Evolutionary conservation across 2,113 vertebrate genomes (phyloP).

Genomic region (Heliornis fulica): DNA sequence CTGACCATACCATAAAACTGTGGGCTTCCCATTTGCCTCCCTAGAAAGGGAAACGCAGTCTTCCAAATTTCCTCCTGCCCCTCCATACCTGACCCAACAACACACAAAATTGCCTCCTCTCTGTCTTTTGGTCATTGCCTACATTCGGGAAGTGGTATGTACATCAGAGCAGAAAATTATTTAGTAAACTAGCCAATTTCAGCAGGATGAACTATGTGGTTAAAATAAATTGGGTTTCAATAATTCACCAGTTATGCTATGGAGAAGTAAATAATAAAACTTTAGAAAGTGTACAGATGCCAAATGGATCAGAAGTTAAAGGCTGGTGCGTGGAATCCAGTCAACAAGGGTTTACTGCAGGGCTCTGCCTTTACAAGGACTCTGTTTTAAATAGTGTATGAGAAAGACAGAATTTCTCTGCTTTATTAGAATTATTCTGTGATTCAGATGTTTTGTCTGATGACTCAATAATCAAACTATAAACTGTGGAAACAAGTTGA

Average conservation of each 20-base stretch:
- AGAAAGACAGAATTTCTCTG: not conserved
- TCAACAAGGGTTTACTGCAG: not conserved
- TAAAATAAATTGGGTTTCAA: constrained; percentile 22
- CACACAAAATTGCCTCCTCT: not conserved
- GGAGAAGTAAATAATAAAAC: not conserved
- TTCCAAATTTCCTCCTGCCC: not conserved
- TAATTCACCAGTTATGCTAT: not conserved
- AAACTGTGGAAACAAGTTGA: not conserved
- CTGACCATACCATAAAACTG: not conserved
- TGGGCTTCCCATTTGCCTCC: not conserved
- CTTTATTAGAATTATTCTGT: not conserved
- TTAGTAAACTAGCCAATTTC: not conserved
- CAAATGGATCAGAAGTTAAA: not conserved
- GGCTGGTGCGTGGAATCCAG: not conserved
- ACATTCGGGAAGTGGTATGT: not conserved
- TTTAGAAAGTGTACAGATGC: not conserved
- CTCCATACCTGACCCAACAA: not conserved
- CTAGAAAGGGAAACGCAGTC: not conserved
- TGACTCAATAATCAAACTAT: not conserved
- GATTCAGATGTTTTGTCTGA: not conserved
- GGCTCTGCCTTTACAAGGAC: not conserved
- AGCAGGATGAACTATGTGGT: not conserved
- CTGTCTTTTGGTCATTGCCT: not conserved
- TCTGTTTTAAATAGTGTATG: not conserved
- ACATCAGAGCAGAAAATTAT: constrained; percentile 26